Evolutionary conservation across 2,888 invertebrate genomes (phyloP), one percentile per base, ranked within the genome.

Genomic region (Choreutis nemorana): DNA sequence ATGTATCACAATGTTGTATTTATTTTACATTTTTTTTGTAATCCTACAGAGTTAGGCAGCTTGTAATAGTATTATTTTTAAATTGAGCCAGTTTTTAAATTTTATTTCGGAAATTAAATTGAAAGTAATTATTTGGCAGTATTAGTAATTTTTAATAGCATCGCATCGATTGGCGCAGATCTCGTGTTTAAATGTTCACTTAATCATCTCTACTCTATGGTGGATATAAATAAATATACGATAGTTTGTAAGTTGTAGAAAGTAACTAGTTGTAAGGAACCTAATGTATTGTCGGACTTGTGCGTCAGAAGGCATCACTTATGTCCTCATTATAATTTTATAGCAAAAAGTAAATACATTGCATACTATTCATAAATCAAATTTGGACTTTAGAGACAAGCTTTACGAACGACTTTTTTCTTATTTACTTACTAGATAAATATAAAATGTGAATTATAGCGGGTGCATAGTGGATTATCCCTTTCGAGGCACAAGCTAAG

Each of bases 221-320:
- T 72, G 72, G 68, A 62, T 72, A 75, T 73, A 71, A 65, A 75
- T 73, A 71, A 65, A 63, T 71, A 73, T 78, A 78, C 73, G 73
- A 73, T 78, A 75, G 65, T 35, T 37, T 53, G 40, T 75, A 73
- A 75, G 71, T 31, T n/a, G n/a, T n/a, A n/a, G n/a, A n/a, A n/a
- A n/a, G n/a, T n/a, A n/a, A n/a, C n/a, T n/a, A n/a, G n/a, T n/a
- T n/a, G n/a, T n/a, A n/a, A n/a, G n/a, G 53, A 45, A 50, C 42
- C 37, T 54, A 71, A 63, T 53, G 43, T 65, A 61, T 59, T 57
- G 47, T 48, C 49, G 49, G 61, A 40, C 33, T 63, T n/a, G n/a
- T n/a, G n/a, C n/a, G n/a, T n/a, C n/a, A n/a, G n/a, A n/a, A n/a
- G n/a, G n/a, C n/a, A n/a, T n/a, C n/a, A n/a, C n/a, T n/a, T n/a